A percentile compares a stretch with the other conserved stretches of the same genome.
These are phyloP conservation scores for Bryconaethiops microstoma DNA, from an alignment of 2,797 vertebrate species.

Conservation along the genomic window DNA sequence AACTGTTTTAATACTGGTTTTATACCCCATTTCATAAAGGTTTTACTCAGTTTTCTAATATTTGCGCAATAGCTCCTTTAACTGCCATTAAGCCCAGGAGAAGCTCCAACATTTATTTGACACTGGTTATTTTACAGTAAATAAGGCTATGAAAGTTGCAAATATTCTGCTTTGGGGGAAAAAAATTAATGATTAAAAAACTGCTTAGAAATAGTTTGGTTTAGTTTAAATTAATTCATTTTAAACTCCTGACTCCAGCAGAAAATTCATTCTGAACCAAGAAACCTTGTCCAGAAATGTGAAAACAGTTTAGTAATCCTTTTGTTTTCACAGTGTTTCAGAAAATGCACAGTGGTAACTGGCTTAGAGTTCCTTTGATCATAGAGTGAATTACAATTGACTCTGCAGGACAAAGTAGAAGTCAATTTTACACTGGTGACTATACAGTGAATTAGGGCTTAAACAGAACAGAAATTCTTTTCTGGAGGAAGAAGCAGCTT, in stretches of 20 bases:
- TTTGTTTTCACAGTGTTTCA: too few relatives aligned
- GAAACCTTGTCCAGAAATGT: neutral
- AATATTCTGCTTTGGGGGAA: too few relatives aligned
- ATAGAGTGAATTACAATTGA: neutral
- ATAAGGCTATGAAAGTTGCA: neutral
- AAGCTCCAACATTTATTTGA: neutral
- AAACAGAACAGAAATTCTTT: neutral
- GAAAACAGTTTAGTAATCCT: too few relatives aligned
- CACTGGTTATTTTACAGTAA: neutral
- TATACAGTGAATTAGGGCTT: neutral
- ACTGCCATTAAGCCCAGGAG: too few relatives aligned
- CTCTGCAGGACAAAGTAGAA: neutral
- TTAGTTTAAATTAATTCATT: neutral
- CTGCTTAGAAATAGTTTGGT: too few relatives aligned
- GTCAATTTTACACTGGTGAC: neutral
- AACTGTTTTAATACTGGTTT: too few relatives aligned
- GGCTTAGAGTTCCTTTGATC: too few relatives aligned
- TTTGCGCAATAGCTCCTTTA: too few relatives aligned
- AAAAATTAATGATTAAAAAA: too few relatives aligned
- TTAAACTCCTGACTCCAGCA: neutral
- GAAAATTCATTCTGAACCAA: neutral
- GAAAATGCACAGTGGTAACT: too few relatives aligned
- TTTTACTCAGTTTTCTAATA: too few relatives aligned
- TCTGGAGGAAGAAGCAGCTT: neutral
- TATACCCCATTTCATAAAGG: too few relatives aligned